A percentile compares a stretch with the other conserved stretches of the same genome.
phyloP scores from a whole-genome alignment of 2,888 invertebrate genomes.

The Callyntrura sp. region DNA sequence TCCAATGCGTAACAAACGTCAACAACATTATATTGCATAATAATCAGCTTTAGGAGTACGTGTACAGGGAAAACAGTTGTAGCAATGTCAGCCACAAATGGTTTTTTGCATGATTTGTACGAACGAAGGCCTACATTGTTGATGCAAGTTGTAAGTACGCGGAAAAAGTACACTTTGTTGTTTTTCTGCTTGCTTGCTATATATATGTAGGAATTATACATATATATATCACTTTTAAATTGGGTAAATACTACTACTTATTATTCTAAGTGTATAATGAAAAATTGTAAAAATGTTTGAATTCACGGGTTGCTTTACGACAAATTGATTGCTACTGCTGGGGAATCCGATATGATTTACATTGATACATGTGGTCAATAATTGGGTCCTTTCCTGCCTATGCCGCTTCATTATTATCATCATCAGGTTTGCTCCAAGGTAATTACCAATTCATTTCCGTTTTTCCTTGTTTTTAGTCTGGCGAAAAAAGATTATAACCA shows the following conservation, averaged over 20 bases:
- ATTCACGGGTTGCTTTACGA: not conserved
- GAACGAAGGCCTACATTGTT: not conserved
- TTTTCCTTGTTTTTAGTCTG: constrained; percentile 52
- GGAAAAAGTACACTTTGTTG: constrained; percentile 36
- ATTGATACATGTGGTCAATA: not conserved
- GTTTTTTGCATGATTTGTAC: constrained; percentile 24
- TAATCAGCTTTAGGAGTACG: not conserved
- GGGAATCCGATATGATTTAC: constrained; percentile 22
- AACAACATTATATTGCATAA: constrained; percentile 35
- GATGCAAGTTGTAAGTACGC: constrained; percentile 24
- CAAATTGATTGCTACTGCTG: not conserved
- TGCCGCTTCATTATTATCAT: constrained; percentile 19
- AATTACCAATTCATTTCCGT: constrained; percentile 72
- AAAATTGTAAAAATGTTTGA: not conserved
- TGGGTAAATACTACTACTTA: no score
- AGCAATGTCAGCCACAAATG: constrained; percentile 22
- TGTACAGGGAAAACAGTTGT: not conserved
- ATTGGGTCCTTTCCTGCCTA: constrained; percentile 7
- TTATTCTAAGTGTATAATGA: not conserved
- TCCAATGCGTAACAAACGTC: constrained; percentile 25
- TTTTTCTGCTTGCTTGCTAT: not conserved
- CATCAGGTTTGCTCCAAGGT: not conserved
- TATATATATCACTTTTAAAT: not conserved
- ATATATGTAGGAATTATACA: not conserved
- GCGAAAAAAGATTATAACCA: constrained; percentile 21